phyloP scores from a whole-genome alignment of 2,797 vertebrate species.

The Oryzias dopingdopingensis region DNA sequence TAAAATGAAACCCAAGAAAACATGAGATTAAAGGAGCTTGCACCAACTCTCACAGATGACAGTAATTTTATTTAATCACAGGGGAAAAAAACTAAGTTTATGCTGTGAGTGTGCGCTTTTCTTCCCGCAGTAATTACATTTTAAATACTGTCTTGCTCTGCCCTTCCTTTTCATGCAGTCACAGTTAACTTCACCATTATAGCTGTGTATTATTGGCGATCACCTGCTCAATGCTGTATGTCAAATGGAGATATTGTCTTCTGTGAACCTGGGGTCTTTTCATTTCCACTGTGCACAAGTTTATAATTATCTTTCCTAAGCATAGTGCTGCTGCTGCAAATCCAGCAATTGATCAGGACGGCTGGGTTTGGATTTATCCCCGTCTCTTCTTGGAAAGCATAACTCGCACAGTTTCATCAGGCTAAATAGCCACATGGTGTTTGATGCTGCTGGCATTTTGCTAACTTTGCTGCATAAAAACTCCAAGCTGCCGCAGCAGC shows the following conservation, averaged over 20 bases:
- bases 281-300: constrained; percentile 35
- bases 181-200: constrained; percentile 7
- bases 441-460: constrained; percentile 11
- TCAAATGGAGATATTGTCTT: constrained; percentile 6
- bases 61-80: too few species aligned
- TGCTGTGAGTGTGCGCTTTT: too few species aligned
- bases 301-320: constrained; percentile 30
- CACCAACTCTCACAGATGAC: constrained; percentile 23
- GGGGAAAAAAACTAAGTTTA: too few species aligned
- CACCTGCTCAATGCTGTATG: constrained; percentile 16
- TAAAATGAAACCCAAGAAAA: too few species aligned
- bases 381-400: constrained; percentile 13
- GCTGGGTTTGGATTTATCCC: constrained; percentile 23
- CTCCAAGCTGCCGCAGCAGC: constrained; percentile 9
- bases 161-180: constrained; percentile 3
- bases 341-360: not conserved
- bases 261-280: constrained; percentile 15
- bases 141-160: constrained; percentile 6
- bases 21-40: too few species aligned
- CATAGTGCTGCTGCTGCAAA: constrained; percentile 16
- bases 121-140: not conserved
- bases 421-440: constrained; percentile 3
- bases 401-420: constrained; percentile 7
- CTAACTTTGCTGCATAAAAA: constrained; percentile 14
- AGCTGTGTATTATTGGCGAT: constrained; percentile 4